A percentile compares a stretch with the other conserved stretches of the same genome.
Evolutionary conservation across 2,113 vertebrate species (phyloP).

Genomic region (Chloropsis cyanopogon): DNA sequence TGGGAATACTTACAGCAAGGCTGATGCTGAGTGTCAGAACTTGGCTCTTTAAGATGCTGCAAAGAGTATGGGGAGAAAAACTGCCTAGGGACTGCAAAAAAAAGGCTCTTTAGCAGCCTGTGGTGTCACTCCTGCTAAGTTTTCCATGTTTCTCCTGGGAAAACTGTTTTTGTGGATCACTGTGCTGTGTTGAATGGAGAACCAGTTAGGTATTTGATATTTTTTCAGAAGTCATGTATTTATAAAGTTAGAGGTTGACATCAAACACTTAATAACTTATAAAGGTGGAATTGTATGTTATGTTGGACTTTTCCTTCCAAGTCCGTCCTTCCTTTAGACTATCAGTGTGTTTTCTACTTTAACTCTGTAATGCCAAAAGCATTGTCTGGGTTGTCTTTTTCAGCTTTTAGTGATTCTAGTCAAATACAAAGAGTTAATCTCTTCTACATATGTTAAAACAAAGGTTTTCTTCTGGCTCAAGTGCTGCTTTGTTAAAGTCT

Average conservation of each 20-base stretch:
- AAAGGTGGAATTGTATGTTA: not conserved
- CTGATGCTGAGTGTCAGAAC: not conserved
- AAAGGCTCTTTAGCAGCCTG: not conserved
- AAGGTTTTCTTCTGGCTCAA: not conserved
- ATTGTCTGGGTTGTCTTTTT: not conserved
- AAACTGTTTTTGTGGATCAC: not conserved
- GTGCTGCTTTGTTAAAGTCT: not conserved
- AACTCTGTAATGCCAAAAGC: not conserved
- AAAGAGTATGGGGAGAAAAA: not conserved
- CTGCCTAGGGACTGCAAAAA: not conserved
- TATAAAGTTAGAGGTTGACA: not conserved
- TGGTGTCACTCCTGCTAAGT: not conserved
- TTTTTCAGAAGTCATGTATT: not conserved
- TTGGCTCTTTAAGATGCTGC: not conserved
- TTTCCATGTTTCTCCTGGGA: not conserved
- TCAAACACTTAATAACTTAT: not conserved
- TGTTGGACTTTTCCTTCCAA: not conserved
- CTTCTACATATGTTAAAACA: not conserved
- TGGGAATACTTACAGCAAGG: not conserved
- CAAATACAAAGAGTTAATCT: not conserved
- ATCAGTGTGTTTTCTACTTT: not conserved
- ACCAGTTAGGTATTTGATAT: not conserved
- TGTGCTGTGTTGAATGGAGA: not conserved
- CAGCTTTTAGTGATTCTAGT: not conserved
- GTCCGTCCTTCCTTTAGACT: not conserved